Evolutionary conservation across 2,113 vertebrate species (phyloP).

Genomic region (Romanogobio albipinnatus): DNA sequence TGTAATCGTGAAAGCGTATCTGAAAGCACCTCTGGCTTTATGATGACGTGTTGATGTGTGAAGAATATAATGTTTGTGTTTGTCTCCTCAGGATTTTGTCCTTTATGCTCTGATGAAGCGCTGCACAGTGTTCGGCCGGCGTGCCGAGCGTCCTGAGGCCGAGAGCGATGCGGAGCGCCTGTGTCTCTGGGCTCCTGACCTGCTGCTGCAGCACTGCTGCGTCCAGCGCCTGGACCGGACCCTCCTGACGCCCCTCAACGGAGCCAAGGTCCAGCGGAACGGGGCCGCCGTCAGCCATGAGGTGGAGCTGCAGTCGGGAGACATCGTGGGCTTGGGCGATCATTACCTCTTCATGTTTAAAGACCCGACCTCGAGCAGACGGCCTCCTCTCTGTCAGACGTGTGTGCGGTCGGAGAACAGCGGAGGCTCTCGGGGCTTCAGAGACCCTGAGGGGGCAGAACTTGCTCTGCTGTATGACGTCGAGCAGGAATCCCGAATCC

Average conservation of each 20-base stretch:
- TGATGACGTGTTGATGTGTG: background rate
- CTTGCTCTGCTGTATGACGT: constrained; percentile 65
- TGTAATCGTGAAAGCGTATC: no score
- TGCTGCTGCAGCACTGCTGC: constrained; percentile 71
- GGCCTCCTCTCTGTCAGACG: constrained; percentile 56
- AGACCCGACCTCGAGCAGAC: constrained; percentile 59
- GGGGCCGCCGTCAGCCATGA: constrained; percentile 64
- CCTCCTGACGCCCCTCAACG: constrained; percentile 60
- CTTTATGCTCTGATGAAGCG: constrained; percentile 72
- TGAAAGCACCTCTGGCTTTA: no score
- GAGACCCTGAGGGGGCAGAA: constrained; percentile 55
- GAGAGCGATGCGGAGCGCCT: constrained; percentile 58
- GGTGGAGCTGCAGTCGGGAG: constrained; percentile 70
- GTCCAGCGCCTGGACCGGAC: constrained; percentile 63
- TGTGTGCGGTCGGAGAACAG: constrained; percentile 31
- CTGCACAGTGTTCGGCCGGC: constrained; percentile 67
- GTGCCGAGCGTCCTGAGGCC: constrained; percentile 45
- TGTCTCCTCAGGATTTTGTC: constrained; percentile 74
- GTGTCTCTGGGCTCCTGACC: constrained; percentile 71
- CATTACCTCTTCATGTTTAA: constrained; percentile 80
- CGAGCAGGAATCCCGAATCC: constrained; percentile 61
- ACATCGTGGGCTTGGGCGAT: constrained; percentile 75
- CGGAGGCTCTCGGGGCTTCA: constrained; percentile 53
- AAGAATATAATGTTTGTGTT: no score
- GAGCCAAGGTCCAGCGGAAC: constrained; percentile 69